Conservation (phyloP, 2,113 vertebrate genomes). For the Laterallus jamaicensis region DNA sequence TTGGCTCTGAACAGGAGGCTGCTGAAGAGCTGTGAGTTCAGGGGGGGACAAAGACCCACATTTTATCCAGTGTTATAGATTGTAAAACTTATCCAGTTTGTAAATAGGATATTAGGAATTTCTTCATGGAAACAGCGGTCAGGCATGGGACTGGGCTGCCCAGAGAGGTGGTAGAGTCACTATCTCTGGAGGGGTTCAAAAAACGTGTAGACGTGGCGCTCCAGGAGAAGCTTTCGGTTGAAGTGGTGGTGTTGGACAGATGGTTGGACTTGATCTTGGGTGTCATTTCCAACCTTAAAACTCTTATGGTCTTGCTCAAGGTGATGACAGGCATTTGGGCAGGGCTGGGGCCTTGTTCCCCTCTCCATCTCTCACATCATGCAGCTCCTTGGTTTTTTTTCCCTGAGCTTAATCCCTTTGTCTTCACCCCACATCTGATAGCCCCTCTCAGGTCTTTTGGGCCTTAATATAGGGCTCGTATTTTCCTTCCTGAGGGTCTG, state of each 20-base stretch:
- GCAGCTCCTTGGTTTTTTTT: neutral
- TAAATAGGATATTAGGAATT: too few relatives aligned
- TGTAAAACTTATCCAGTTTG: too few relatives aligned
- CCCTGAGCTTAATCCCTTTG: neutral
- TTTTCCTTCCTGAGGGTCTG: neutral
- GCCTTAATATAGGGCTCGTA: neutral
- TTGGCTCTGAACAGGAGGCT: neutral
- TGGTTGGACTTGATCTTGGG: too few relatives aligned
- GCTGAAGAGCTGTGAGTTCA: neutral
- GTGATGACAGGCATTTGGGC: neutral
- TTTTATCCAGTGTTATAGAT: neutral
- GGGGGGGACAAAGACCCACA: accelerated
- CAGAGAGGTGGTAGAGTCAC: too few relatives aligned
- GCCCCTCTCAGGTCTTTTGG: neutral
- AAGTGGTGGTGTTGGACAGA: too few relatives aligned
- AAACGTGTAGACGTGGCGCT: too few relatives aligned
- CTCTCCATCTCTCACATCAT: neutral
- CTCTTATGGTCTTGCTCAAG: neutral
- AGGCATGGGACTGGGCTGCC: too few relatives aligned
- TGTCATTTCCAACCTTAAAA: too few relatives aligned
- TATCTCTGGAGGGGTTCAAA: too few relatives aligned
- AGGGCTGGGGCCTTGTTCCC: neutral
- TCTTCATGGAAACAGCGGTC: too few relatives aligned
- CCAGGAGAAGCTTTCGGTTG: too few relatives aligned
- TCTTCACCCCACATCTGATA: neutral